Evolutionary conservation across 2,888 invertebrate genomes (phyloP).

Genomic region (Dexiosoma caninum): DNA sequence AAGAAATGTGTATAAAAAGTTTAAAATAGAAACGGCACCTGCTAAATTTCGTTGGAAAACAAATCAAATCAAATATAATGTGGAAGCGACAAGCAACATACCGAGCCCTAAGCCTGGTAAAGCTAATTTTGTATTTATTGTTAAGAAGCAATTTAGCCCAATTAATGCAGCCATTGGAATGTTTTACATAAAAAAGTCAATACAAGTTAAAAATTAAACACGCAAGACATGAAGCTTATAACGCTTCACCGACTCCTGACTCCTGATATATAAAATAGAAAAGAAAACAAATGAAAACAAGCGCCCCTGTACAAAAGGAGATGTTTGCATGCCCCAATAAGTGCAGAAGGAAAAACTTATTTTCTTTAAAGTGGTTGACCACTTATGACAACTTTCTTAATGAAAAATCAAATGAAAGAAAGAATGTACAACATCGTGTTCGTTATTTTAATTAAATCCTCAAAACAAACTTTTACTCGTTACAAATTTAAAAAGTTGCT

Average conservation of each 20-base stretch:
- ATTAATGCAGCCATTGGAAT: conserved; percentile 53
- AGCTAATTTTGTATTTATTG: conserved; percentile 36
- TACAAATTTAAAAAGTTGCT: conserved; percentile 18
- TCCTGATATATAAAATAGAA: conserved; percentile 23
- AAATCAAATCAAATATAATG: conserved; percentile 58
- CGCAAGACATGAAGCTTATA: conserved; percentile 68
- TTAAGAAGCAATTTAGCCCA: conserved; percentile 68
- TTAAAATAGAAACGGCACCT: conserved; percentile 24
- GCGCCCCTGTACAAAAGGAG: conserved; percentile 3
- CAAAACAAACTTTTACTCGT: conserved; percentile 28
- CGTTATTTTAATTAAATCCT: conserved; percentile 50
- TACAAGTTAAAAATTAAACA: conserved; percentile 70
- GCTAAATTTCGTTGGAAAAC: conserved; percentile 40
- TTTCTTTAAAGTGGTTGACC: conserved; percentile 56
- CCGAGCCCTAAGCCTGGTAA: conserved; percentile 5
- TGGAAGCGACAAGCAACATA: conserved; percentile 21
- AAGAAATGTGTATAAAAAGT: conserved; percentile 15
- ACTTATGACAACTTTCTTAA: conserved; percentile 58
- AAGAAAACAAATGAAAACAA: conserved; percentile 9
- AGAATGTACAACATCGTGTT: background rate
- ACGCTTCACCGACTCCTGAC: conserved; percentile 53
- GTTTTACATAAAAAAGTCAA: conserved; percentile 47
- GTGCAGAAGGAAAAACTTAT: conserved; percentile 2
- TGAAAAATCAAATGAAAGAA: conserved; percentile 18
- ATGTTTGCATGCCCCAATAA: background rate